Conservation (phyloP, 2,113 vertebrate species). For the Grus americana region DNA sequence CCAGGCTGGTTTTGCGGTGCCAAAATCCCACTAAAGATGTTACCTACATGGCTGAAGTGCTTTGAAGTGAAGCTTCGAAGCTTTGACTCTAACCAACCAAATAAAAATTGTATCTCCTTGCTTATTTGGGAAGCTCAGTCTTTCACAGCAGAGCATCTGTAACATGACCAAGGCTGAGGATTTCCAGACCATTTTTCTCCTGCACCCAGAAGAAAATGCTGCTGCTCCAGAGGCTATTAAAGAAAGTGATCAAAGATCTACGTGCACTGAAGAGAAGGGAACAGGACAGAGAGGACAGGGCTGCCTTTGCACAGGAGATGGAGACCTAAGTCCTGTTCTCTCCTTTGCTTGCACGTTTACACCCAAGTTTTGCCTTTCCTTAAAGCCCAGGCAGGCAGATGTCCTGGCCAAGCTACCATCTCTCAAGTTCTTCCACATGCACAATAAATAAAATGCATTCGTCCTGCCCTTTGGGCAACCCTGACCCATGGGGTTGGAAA, state of each 20-base stretch:
- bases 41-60: background rate
- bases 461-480: background rate
- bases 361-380: background rate
- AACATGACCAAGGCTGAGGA: background rate
- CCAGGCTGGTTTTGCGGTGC: background rate
- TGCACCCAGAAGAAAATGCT: background rate
- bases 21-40: background rate
- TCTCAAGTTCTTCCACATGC: background rate
- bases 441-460: background rate
- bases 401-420: background rate
- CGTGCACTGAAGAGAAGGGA: background rate
- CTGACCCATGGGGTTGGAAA: background rate
- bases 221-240: background rate
- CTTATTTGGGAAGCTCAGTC: background rate
- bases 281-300: background rate
- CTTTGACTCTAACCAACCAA: background rate
- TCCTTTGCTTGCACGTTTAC: background rate
- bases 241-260: background rate
- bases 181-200: background rate
- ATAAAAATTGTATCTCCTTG: background rate
- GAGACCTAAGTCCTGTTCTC: background rate
- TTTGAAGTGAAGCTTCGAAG: rapidly evolving
- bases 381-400: background rate
- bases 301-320: background rate
- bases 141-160: background rate